Conservation (phyloP, 2,888 invertebrate genomes). For the Encarsia formosa region DNA sequence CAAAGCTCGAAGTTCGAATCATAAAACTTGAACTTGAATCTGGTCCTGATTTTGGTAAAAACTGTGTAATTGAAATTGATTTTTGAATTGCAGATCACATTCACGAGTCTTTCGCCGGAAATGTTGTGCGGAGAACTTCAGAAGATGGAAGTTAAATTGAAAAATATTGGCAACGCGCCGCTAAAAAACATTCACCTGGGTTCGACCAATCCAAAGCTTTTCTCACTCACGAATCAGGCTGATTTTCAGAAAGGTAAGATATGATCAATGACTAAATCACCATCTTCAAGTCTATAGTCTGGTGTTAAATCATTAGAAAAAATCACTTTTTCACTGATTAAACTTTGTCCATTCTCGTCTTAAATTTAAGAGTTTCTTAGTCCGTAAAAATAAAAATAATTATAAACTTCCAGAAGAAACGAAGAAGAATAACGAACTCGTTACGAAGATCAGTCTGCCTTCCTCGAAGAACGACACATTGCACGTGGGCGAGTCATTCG, state of each 20-base stretch:
- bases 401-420: slow-evolving; percentile 38
- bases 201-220: slow-evolving; percentile 66
- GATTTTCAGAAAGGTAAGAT: slow-evolving; percentile 26
- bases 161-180: slow-evolving; percentile 66
- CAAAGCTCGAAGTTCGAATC: too few relatives aligned
- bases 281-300: too few relatives aligned
- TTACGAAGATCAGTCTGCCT: slow-evolving; percentile 50
- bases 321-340: too few relatives aligned
- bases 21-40: too few relatives aligned
- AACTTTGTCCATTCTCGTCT: neutral
- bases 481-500: slow-evolving; percentile 54
- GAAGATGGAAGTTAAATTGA: slow-evolving; percentile 63
- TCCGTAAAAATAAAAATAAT: neutral
- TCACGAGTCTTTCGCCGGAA: slow-evolving; percentile 63
- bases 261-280: neutral
- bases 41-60: neutral
- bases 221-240: slow-evolving; percentile 53
- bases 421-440: slow-evolving; percentile 49
- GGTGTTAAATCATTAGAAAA: too few relatives aligned
- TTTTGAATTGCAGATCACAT: slow-evolving; percentile 58
- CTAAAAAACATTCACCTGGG: slow-evolving; percentile 63
- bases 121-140: slow-evolving; percentile 73
- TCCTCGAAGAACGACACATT: slow-evolving; percentile 49
- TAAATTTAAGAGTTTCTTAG: neutral
- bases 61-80: neutral